Evolutionary conservation across 2,113 vertebrate genomes (phyloP).

Genomic region (Gopherus flavomarginatus): DNA sequence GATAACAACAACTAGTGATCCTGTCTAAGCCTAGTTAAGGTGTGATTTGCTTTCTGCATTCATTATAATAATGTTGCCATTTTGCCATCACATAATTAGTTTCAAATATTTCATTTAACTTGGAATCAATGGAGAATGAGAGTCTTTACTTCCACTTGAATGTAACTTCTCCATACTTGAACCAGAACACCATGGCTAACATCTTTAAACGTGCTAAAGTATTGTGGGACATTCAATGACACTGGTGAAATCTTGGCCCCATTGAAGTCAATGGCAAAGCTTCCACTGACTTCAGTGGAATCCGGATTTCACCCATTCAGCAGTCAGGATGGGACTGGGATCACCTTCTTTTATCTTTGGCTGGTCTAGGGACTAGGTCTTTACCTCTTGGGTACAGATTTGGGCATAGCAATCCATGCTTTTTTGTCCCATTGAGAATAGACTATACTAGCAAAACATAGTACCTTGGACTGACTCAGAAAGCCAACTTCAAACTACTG

Average conservation of each 20-base stretch:
- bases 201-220: conserved; percentile 15
- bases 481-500: neutral
- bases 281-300: neutral
- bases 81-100: neutral
- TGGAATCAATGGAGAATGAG: neutral
- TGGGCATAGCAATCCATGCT: neutral
- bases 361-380: neutral
- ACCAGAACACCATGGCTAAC: neutral
- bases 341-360: neutral
- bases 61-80: neutral
- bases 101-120: neutral
- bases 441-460: neutral
- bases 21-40: neutral
- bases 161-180: neutral
- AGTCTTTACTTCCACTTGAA: neutral
- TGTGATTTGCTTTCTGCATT: neutral
- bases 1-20: conserved; percentile 2
- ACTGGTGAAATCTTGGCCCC: neutral
- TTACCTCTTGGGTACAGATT: neutral
- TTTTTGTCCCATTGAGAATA: neutral
- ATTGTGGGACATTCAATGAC: neutral
- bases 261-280: neutral
- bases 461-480: neutral
- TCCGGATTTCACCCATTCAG: neutral
- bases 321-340: neutral